Conservation (phyloP, 2,888 invertebrate genomes). For the Ctena decussata region DNA sequence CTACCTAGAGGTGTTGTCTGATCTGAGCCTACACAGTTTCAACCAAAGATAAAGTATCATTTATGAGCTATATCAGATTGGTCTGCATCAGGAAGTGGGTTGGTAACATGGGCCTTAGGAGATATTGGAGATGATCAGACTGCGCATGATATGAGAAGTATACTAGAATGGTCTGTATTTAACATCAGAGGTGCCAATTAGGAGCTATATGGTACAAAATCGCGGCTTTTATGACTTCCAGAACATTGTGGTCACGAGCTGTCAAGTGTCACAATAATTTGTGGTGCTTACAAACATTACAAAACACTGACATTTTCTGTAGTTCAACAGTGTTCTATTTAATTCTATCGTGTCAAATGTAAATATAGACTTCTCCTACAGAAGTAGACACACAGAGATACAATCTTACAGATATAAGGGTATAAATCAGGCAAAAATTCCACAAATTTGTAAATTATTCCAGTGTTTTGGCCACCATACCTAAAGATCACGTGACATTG, state of each 20-base stretch:
- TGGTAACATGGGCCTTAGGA: background rate
- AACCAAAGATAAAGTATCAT: too few species aligned
- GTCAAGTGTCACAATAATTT: background rate
- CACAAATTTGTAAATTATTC: background rate
- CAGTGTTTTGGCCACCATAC: slow-evolving; percentile 70
- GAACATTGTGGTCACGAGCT: background rate
- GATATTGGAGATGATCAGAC: too few species aligned
- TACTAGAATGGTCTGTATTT: background rate
- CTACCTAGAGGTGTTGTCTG: too few species aligned
- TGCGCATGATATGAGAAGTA: too few species aligned
- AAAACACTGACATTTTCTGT: background rate
- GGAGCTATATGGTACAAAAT: background rate
- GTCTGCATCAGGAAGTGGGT: background rate
- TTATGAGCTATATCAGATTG: background rate
- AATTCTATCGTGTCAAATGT: background rate
- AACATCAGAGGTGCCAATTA: background rate
- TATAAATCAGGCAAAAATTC: background rate
- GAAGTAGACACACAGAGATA: background rate
- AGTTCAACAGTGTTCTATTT: too few species aligned
- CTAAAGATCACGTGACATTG: slow-evolving; percentile 67
- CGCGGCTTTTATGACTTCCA: background rate
- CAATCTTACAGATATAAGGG: background rate
- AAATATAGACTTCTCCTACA: background rate
- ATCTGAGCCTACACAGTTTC: too few species aligned
- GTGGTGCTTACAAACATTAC: background rate